Evolutionary conservation across 2,113 vertebrate species (phyloP), one percentile per base, ranked within the genome.

Genomic region (Pangasianodon hypophthalmus): DNA sequence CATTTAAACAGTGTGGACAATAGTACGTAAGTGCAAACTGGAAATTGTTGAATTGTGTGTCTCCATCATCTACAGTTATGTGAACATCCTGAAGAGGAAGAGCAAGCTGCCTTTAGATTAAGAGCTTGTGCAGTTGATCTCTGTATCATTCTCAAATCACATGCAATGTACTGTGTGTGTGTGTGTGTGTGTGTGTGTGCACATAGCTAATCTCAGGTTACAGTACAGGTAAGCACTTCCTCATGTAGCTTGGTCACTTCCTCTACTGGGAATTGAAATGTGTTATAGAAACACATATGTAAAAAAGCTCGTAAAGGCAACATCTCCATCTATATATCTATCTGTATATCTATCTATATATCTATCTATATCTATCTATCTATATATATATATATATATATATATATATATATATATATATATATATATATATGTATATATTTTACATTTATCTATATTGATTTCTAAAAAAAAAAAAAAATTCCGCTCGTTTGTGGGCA

Each of bases 141-240:
- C 4, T 41, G 1, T 24, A 50, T 29, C 44, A 8, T 41, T 73
- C 44, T 32, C 6, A 73, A 71, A 77, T 75, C 26, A 56, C 69
- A 87, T 19, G 52, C 85, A 73, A 18, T 79, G 14, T 24, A 14
- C n/a, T 88, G 50, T 14, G n/a, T 80, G 37, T 75, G 71, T 44
- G 41, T 80, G 77, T 7, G 48, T 80, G 75, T 79, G 75, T 29
- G 21, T 29, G 46, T 29, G 46, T 50, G 69, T 16, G 52, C 29
- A 41, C 56, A 64, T 37, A 69, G 62, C 48, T 69, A 32, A 73
- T 52, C 44, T 86, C 62, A 54, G 84, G 84, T 85, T 52, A 67
- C 50, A 24, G 46, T 90, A 88, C 69, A 88, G 86, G 80, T 85
- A 75, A 83, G 44, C 71, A 71, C 58, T 88, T 90, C 90, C 73